Evolutionary conservation across 2,888 invertebrate species (phyloP).

Genomic region (Microctonus hyperodae): DNA sequence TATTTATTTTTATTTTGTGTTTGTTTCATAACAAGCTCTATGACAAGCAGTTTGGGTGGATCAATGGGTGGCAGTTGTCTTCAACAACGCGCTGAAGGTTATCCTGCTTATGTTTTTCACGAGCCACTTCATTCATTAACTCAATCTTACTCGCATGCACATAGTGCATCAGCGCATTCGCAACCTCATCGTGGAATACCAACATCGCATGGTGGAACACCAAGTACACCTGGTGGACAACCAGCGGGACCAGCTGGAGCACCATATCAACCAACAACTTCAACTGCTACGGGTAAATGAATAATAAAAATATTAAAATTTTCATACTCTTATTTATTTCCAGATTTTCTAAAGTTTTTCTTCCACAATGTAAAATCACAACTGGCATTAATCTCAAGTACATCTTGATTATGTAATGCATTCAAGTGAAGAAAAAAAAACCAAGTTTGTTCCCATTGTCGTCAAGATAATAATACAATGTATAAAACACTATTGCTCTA

Average conservation of each 20-base stretch:
- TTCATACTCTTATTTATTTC: too few relatives aligned
- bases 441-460: background rate
- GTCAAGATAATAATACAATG: background rate
- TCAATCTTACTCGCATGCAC: conserved; percentile 75
- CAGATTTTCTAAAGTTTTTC: too few relatives aligned
- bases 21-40: too few relatives aligned
- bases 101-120: conserved; percentile 88
- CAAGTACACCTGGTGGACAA: conserved; percentile 69
- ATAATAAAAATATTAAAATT: conserved; percentile 19
- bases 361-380: too few relatives aligned
- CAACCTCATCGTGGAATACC: conserved; percentile 69
- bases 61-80: conserved; percentile 84
- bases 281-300: conserved; percentile 71
- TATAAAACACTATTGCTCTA: background rate
- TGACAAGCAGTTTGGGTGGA: conserved; percentile 78
- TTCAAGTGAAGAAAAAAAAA: background rate
- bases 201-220: conserved; percentile 66
- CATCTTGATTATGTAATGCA: too few relatives aligned
- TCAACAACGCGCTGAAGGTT: conserved; percentile 81
- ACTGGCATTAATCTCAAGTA: too few relatives aligned
- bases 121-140: conserved; percentile 82
- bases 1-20: too few relatives aligned
- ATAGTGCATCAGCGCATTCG: conserved; percentile 79
- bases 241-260: conserved; percentile 64
- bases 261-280: conserved; percentile 66